Base-by-base conservation (phyloP, 1,140 invertebrate species). In the Frieseomelitta varia region DNA sequence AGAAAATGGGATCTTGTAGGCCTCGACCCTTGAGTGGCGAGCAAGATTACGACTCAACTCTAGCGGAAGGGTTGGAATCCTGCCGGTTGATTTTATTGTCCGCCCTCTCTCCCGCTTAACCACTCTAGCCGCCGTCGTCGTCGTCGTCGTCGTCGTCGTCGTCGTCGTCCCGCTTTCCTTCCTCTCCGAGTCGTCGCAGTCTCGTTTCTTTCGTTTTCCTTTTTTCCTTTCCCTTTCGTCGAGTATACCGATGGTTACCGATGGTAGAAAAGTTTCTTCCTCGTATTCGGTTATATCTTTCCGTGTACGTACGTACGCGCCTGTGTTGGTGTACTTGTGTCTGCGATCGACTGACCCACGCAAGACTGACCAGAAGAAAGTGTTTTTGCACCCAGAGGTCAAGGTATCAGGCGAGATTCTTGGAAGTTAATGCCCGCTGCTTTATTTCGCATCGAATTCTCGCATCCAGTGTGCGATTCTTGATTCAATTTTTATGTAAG, bases 41-140 rank as follows among this genome's bases (percentile, higher is more conserved):
- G 85, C 81, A 87, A 92, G 92, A 93, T 93, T 93, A 93, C 91
- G 90, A 92, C 87, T 92, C 90, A 78, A 90, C 84, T 85, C 72
- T 76, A 63, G 68, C 88, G 89, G 89, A 93, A 94, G 93, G 93
- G 93, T 94, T 94, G 92, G 84, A 91, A 84, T 90, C 91, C 87
- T 89, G 85, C 78, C 90, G 91, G 91, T 92, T 93, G 92, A 94
- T 94, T 94, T 94, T 93, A 94, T 94, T 93, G 92, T 92, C 86
- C 91, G 53, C 85, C 81, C 84, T 34, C 17, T 63, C 63, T 83
- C 74, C 39, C 76, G 69, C 27, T 78, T 58, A 91, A 84, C 90
- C 85, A 89, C 84, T 90, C 90, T 72, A 56, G n/a, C 86, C 90
- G 19, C 55, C 63, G 65, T 53, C 75, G 34, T 58, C 24, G 24